Evolutionary conservation across 2,888 invertebrate species (phyloP).

Genomic region (Melitaea athalia): DNA sequence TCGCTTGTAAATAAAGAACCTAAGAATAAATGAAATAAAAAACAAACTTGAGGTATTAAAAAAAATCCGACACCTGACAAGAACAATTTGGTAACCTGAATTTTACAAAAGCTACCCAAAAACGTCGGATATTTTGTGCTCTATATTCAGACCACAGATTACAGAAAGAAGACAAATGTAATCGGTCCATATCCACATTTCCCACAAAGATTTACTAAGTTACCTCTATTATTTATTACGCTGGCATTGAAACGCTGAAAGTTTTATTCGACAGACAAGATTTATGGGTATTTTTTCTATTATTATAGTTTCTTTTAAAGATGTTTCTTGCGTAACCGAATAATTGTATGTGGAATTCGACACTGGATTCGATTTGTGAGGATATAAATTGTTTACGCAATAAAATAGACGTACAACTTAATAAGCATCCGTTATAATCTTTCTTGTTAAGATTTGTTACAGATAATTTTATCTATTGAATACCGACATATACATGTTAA

Average conservation of each 20-base stretch:
- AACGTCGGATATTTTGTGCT: neutral
- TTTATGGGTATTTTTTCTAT: neutral
- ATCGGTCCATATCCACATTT: neutral
- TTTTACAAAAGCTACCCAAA: neutral
- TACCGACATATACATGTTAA: too few relatives aligned
- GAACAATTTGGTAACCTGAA: neutral
- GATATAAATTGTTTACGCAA: too few relatives aligned
- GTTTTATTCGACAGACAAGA: constrained; percentile 1
- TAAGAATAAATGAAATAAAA: neutral
- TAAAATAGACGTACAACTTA: too few relatives aligned
- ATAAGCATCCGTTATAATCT: too few relatives aligned
- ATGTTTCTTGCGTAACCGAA: neutral
- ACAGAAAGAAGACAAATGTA: too few relatives aligned
- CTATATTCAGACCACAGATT: constrained; percentile 2
- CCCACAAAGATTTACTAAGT: neutral
- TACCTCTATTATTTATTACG: constrained; percentile 7
- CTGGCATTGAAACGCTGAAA: neutral
- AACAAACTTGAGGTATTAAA: neutral
- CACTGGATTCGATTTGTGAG: neutral
- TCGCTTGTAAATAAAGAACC: neutral
- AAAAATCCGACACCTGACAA: neutral
- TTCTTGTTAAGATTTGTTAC: too few relatives aligned
- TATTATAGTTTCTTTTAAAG: neutral
- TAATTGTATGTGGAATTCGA: neutral
- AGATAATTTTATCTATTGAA: too few relatives aligned